Evolutionary conservation across 2,888 invertebrate genomes (phyloP).

Genomic region (Lamellibrachia columna): DNA sequence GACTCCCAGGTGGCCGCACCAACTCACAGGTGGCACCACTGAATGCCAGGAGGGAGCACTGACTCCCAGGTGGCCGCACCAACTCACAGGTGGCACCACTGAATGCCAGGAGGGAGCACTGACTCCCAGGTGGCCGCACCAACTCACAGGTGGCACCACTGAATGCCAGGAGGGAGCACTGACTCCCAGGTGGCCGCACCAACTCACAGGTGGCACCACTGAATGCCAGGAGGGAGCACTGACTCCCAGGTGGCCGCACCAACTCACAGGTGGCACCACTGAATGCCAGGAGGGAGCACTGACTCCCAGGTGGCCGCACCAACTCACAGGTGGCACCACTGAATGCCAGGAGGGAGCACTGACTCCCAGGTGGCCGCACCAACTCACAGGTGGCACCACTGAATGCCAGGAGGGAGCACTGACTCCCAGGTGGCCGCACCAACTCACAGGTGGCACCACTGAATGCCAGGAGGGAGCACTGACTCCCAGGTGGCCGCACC

Average conservation of each 20-base stretch:
- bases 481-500: background rate
- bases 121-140: slow-evolving; percentile 23
- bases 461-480: no score
- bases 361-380: slow-evolving; percentile 23
- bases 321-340: background rate
- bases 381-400: background rate
- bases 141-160: background rate
- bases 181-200: slow-evolving; percentile 23
- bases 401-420: background rate
- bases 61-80: no score
- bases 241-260: slow-evolving; percentile 23
- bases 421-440: slow-evolving; percentile 21
- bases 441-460: background rate
- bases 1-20: no score
- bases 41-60: no score
- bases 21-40: no score
- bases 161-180: background rate
- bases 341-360: background rate
- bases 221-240: background rate
- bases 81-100: background rate
- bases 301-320: slow-evolving; percentile 23
- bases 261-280: background rate
- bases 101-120: background rate
- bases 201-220: background rate
- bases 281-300: background rate